Evolutionary conservation across 2,888 invertebrate genomes (phyloP).

Genomic region (Chrysopilus asiliformis): DNA sequence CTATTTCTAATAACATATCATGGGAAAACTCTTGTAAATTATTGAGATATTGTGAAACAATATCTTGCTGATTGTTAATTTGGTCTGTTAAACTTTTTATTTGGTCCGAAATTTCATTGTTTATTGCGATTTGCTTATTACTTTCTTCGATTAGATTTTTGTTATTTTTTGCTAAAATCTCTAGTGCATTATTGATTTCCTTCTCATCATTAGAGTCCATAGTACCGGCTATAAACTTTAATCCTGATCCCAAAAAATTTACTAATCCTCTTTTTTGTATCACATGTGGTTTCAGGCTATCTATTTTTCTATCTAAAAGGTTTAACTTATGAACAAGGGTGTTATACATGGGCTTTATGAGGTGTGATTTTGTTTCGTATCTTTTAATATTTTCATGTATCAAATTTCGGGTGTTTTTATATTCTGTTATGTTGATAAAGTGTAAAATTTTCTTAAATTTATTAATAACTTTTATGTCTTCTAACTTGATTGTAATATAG

Average conservation of each 20-base stretch:
- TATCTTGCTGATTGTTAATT: neutral
- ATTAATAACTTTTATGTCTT: slow-evolving; percentile 1
- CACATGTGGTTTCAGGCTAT: neutral
- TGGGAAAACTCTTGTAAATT: slow-evolving; percentile 8
- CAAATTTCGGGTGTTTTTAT: neutral
- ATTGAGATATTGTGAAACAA: neutral
- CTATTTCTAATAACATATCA: slow-evolving; percentile 4
- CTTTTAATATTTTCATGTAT: neutral
- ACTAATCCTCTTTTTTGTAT: neutral
- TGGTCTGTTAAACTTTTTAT: neutral
- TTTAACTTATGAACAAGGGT: no score
- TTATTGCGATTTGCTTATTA: no score
- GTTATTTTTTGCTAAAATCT: no score
- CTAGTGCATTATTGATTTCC: no score
- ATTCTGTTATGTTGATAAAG: neutral
- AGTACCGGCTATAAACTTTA: no score
- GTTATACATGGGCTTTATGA: no score
- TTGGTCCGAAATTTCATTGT: no score
- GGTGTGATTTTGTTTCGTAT: no score
- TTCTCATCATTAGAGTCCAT: no score
- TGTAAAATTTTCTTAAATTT: slow-evolving; percentile 2
- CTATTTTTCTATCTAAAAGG: neutral
- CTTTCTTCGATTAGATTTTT: no score
- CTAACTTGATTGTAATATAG: neutral
- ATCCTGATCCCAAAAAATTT: no score